Percentiles rank a stretch among this genome's conserved stretches.
Evolutionary conservation across 2,888 invertebrate species (phyloP).

Genomic region (Cantharis rustica): DNA sequence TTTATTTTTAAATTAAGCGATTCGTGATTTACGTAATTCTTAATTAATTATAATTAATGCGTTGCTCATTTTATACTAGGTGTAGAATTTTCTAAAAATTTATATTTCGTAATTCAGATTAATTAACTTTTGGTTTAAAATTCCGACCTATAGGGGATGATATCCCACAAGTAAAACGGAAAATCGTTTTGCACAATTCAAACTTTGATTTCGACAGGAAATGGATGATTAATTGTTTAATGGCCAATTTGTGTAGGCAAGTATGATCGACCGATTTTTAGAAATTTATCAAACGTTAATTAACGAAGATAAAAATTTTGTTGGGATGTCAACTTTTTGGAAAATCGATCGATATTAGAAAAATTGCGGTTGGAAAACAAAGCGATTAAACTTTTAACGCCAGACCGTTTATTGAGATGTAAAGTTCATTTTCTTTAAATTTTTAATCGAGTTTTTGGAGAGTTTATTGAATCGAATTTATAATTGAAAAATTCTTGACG

Average conservation of each 20-base stretch:
- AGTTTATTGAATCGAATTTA: not conserved
- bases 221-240: constrained; percentile 2
- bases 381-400: not conserved
- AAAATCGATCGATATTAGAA: too few species aligned
- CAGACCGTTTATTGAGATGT: not conserved
- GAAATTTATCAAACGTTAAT: not conserved
- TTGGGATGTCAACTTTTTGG: not conserved
- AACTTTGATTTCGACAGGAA: not conserved
- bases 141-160: not conserved
- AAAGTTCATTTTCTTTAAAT: not conserved
- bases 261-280: not conserved
- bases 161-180: not conserved
- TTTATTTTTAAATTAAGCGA: not conserved
- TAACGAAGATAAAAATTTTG: not conserved
- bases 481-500: not conserved
- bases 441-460: not conserved
- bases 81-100: not conserved
- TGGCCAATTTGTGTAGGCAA: not conserved
- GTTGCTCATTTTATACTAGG: not conserved
- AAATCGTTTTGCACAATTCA: not conserved
- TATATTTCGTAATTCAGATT: not conserved
- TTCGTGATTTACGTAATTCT: not conserved
- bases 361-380: not conserved
- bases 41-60: not conserved
- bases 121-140: not conserved